phyloP scores from a whole-genome alignment of 2,888 invertebrate genomes.

The Oxystoma pomonae region DNA sequence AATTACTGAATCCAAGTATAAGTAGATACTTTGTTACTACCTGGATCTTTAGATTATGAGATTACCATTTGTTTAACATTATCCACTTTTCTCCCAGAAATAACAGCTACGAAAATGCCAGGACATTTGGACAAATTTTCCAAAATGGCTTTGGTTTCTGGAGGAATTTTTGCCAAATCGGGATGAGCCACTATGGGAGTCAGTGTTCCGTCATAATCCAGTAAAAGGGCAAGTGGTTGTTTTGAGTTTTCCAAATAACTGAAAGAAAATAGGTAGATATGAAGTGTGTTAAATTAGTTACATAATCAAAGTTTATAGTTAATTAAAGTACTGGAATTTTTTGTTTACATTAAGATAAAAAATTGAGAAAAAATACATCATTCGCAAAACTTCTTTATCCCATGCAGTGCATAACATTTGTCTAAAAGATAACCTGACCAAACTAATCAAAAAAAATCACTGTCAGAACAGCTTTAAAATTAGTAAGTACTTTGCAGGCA shows the following conservation, averaged over 20 bases:
- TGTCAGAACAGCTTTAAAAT: too few relatives aligned
- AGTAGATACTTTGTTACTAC: neutral
- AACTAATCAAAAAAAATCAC: too few relatives aligned
- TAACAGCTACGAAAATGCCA: conserved; percentile 79
- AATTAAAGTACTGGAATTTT: too few relatives aligned
- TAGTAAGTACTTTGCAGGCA: too few relatives aligned
- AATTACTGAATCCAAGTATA: neutral
- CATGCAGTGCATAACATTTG: too few relatives aligned
- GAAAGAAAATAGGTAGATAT: conserved; percentile 7
- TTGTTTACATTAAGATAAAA: too few relatives aligned
- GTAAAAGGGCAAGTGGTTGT: conserved; percentile 72
- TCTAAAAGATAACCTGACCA: too few relatives aligned
- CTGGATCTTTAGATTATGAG: neutral
- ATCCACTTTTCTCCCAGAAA: conserved; percentile 80
- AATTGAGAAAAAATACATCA: too few relatives aligned
- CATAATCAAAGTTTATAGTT: too few relatives aligned
- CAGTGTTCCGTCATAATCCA: conserved; percentile 86
- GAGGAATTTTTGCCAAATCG: conserved; percentile 75
- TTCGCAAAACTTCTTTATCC: too few relatives aligned
- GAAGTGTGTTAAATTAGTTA: too few relatives aligned
- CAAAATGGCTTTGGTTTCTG: conserved; percentile 79
- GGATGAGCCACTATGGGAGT: conserved; percentile 87
- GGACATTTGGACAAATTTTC: conserved; percentile 76
- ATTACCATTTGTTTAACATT: conserved; percentile 81
- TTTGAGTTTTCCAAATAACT: conserved; percentile 24